Conservation (phyloP, 2,113 vertebrate genomes). For the Anser brachyrhynchus region DNA sequence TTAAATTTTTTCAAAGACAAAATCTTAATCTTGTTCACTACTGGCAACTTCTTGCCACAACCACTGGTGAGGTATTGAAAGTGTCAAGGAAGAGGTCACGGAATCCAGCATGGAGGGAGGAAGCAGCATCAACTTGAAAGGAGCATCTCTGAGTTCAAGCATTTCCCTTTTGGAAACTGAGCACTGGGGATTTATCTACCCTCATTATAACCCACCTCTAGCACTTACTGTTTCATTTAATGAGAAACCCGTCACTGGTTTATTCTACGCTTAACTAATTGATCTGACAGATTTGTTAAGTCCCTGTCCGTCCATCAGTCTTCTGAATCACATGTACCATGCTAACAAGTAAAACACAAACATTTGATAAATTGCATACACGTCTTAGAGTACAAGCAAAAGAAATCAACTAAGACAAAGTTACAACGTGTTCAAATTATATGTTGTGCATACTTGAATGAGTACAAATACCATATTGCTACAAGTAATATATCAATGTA, state of each 20-base stretch:
- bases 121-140: neutral
- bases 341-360: neutral
- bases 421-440: neutral
- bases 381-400: neutral
- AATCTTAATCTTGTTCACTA: neutral
- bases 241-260: neutral
- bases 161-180: neutral
- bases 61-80: neutral
- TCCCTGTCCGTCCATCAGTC: neutral
- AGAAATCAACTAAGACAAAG: neutral
- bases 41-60: neutral
- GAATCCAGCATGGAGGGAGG: neutral
- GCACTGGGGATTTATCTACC: neutral
- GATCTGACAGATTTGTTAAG: neutral
- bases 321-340: neutral
- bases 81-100: neutral
- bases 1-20: neutral
- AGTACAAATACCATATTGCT: neutral
- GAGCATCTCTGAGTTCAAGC: neutral
- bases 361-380: rapidly evolving
- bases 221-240: neutral
- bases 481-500: neutral
- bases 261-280: neutral
- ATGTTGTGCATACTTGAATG: neutral
- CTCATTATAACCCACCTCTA: neutral